Base-by-base conservation (phyloP, 2,113 vertebrate genomes). In the Heliornis fulica region DNA sequence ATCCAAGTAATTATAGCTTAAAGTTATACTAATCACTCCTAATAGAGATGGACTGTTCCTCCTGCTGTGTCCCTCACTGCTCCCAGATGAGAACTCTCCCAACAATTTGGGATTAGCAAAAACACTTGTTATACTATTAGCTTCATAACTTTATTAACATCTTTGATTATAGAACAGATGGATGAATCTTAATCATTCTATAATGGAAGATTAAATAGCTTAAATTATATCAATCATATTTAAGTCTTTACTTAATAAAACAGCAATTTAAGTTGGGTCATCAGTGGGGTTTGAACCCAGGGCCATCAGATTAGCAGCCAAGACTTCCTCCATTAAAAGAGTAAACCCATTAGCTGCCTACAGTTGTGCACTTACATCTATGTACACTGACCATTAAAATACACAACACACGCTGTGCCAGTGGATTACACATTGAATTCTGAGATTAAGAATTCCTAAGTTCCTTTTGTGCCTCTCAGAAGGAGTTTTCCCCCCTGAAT, bases 121-220 rank as follows among this genome's bases (percentile, higher is more conserved):
- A 96, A 79, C 94, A 93, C 76, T 83, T 79, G 46, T 89, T 97
- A 95, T 97, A 96, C 94, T 97, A 85, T 97, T 95, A 96, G 86
- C 92, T 97, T 95, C 83, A 94, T 96, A 97, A 96, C 94, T 96
- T 97, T 96, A 93, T 96, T 96, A 97, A 94, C 90, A 90, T 97
- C 93, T 93, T 96, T 97, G 84, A 92, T 98, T 97, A 97, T 97
- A 80, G 97, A 98, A 94, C 97, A 98, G 98, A 98, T 98, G 98
- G 98, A 97, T 98, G 97, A 98, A 97, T 96, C 95, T 97, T 98
- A 98, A 98, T 98, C 95, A 97, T 98, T 97, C 93, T 96, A 92
- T 97, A 98, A 98, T 97, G 92, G 97, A 97, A 98, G 97, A 98
- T 98, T 98, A 98, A 98, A 98, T 97, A 98, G 97, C 97, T 97